These are phyloP conservation scores for Leptobrachium leishanense DNA, from an alignment of 2,113 vertebrate species.

Conservation along the genomic window DNA sequence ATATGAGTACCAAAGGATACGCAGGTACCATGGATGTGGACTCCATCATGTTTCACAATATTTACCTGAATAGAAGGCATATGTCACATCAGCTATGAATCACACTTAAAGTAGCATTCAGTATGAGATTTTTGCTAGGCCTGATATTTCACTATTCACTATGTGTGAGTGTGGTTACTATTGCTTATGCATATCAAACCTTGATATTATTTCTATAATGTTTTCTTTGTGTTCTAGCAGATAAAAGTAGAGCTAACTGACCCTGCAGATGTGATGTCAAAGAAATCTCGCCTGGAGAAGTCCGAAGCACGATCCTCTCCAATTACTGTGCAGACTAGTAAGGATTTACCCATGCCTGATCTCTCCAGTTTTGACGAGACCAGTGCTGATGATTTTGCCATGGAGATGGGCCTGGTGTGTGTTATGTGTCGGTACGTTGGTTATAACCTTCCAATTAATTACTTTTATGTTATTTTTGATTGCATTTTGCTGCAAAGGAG, in stretches of 20 bases:
- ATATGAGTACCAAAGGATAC: no score
- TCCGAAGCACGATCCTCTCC: slow-evolving; percentile 85
- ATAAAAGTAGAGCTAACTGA: slow-evolving; percentile 79
- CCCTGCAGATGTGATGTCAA: slow-evolving; percentile 76
- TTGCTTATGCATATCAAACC: no score
- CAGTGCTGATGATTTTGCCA: slow-evolving; percentile 95
- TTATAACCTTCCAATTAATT: not conserved
- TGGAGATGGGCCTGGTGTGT: slow-evolving; percentile 98
- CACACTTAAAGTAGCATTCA: no score
- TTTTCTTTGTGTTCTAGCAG: slow-evolving; percentile 58
- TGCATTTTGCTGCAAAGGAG: no score
- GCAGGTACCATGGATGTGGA: no score
- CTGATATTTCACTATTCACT: no score
- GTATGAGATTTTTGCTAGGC: no score
- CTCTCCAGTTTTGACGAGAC: slow-evolving; percentile 91
- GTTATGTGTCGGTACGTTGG: slow-evolving; percentile 87
- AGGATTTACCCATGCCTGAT: slow-evolving; percentile 84
- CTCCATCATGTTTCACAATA: no score
- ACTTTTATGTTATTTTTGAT: slow-evolving; percentile 25
- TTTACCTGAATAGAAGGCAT: no score
- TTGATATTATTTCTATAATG: no score
- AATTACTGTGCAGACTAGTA: slow-evolving; percentile 84
- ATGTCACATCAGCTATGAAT: no score
- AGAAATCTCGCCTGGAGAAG: slow-evolving; percentile 89
- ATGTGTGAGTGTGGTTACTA: no score